Evolutionary conservation across 2,888 invertebrate species (phyloP).

Genomic region (Melangyna quadrimaculata): DNA sequence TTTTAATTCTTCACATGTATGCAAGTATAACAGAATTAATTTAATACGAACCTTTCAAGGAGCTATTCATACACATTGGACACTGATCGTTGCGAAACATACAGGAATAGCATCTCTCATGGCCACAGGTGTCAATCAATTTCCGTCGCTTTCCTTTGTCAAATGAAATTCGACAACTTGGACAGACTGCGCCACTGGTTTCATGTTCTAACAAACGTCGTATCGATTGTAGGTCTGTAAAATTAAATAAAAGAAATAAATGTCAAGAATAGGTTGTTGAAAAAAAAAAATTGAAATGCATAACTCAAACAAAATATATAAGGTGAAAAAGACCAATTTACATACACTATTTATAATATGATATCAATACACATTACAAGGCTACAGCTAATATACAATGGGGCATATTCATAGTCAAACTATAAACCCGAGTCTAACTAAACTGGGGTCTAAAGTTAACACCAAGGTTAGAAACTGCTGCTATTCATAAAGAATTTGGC

Average conservation of each 20-base stretch:
- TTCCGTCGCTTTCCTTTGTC: slow-evolving; percentile 98
- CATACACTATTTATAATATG: slow-evolving; percentile 23
- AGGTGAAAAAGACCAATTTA: slow-evolving; percentile 12
- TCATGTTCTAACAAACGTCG: slow-evolving; percentile 90
- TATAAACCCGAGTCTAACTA: too few relatives aligned
- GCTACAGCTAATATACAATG: slow-evolving; percentile 55
- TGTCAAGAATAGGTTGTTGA: slow-evolving; percentile 27
- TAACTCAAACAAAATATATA: not conserved
- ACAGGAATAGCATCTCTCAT: slow-evolving; percentile 97
- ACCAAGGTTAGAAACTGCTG: too few relatives aligned
- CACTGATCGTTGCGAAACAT: slow-evolving; percentile 96
- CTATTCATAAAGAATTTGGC: too few relatives aligned
- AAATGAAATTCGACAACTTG: slow-evolving; percentile 95
- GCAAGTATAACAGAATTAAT: not conserved
- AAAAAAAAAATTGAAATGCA: slow-evolving; percentile 7
- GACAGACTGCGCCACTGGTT: slow-evolving; percentile 87
- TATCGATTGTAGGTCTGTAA: slow-evolving; percentile 92
- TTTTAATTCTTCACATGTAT: not conserved
- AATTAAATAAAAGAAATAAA: slow-evolving; percentile 33
- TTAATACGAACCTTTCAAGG: slow-evolving; percentile 78
- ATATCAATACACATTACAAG: slow-evolving; percentile 51
- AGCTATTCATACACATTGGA: slow-evolving; percentile 87
- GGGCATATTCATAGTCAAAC: too few relatives aligned
- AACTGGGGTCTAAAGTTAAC: too few relatives aligned
- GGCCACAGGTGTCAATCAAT: slow-evolving; percentile 96